These are phyloP conservation scores for Rissa tridactyla DNA, from an alignment of 2,113 vertebrate genomes.

Conservation along the genomic window DNA sequence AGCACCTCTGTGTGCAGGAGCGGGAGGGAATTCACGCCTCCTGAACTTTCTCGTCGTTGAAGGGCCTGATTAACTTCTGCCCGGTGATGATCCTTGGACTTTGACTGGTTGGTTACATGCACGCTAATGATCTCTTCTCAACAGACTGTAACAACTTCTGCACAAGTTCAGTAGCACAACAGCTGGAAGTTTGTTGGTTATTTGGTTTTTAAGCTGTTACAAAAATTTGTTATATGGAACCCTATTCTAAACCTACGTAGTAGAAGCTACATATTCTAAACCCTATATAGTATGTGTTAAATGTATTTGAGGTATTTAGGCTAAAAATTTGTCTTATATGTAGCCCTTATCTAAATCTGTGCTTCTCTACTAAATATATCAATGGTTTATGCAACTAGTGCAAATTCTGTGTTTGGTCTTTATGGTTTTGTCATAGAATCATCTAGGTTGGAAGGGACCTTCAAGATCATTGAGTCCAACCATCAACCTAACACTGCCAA, in stretches of 20 bases:
- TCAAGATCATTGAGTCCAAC: no score
- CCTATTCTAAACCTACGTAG: no score
- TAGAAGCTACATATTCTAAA: no score
- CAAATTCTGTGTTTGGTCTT: background rate
- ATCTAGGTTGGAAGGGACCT: no score
- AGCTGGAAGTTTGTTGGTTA: background rate
- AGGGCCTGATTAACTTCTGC: background rate
- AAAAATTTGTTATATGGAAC: background rate
- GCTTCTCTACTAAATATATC: background rate
- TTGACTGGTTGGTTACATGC: background rate
- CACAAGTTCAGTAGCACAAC: background rate
- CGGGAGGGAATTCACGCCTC: background rate
- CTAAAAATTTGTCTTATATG: background rate
- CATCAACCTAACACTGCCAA: no score
- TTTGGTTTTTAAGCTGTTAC: background rate
- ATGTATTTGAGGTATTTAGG: background rate
- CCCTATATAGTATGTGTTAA: background rate
- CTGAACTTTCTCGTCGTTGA: background rate
- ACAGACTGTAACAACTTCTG: background rate
- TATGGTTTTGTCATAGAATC: background rate
- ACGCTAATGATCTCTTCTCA: background rate
- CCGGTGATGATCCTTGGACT: background rate
- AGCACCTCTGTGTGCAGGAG: background rate
- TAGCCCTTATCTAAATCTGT: background rate
- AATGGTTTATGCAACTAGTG: background rate